Base-by-base conservation (phyloP, 2,888 invertebrate genomes). In the Pimpla rufipes region DNA sequence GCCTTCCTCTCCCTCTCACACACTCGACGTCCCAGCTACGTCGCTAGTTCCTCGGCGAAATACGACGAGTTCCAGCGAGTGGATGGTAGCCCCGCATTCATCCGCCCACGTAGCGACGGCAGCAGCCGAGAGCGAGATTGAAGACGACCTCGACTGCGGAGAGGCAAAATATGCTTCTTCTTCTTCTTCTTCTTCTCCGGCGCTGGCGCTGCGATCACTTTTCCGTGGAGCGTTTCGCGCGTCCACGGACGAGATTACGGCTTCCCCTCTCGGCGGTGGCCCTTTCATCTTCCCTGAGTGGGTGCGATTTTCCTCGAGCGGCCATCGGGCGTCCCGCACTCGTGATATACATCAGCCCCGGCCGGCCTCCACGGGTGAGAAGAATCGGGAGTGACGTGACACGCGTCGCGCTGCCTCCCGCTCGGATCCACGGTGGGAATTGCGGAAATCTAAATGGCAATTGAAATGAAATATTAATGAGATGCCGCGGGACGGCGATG, bases 401-500 rank as follows among this genome's bases (percentile, higher is more conserved):
- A 79, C 79, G 37, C 3, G 59, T 29, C 18, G 70, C 47, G n/a
- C n/a, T n/a, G 68, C 42, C 40, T 40, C 37, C 29, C 57, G 29
- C 10, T 6, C n/a, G 35, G 35, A 68, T 68, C 35, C 37, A 2
- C 37, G 37, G 18, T 18, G n/a, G 21, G 18, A 37, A 52, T 23
- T 55, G 21, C 8, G 23, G 8, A 29, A 62, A 62, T 62, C 37
- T 16, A 50, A 57, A 29, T 21, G 21, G 67, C 55, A 45, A 75
- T 76, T 21, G n/a, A 13, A 21, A 66, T 83, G 74, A 79, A 82
- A 78, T 47, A 66, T 78, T 70, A 74, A 82, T 78, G 68, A 70
- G 73, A 73, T 59, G 57, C 10, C 40, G n/a, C n/a, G n/a, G n/a
- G n/a, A n/a, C n/a, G 55, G 10, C 16, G 42, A 59, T 52, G 57